These are phyloP conservation scores for Pedetes capensis DNA, from an alignment of 2,113 vertebrate genomes.

Conservation along the genomic window DNA sequence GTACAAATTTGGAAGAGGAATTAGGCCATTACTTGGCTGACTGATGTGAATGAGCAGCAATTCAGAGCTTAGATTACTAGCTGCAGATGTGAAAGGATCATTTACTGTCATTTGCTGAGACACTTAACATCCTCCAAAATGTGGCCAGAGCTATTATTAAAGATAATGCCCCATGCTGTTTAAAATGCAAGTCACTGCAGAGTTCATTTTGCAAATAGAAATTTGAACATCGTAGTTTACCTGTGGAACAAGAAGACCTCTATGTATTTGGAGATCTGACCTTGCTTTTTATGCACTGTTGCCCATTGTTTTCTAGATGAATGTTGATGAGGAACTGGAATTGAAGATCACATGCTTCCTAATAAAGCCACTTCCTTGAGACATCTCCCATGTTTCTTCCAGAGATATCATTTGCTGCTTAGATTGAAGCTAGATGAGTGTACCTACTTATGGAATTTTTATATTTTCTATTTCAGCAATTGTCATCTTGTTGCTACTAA, in stretches of 20 bases:
- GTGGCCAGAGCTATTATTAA: constrained; percentile 60
- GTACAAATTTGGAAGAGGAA: neutral
- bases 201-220: constrained; percentile 12
- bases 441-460: neutral
- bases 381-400: neutral
- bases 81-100: constrained; percentile 58
- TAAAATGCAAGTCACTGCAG: constrained; percentile 55
- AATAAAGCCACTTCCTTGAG: constrained; percentile 16
- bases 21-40: neutral
- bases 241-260: neutral
- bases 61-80: constrained; percentile 52
- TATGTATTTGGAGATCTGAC: neutral
- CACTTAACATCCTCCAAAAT: constrained; percentile 65
- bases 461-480: neutral
- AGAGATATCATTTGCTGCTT: neutral
- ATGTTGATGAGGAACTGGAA: constrained; percentile 52
- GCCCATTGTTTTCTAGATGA: constrained; percentile 11
- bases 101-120: constrained; percentile 65
- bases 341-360: constrained; percentile 38
- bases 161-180: constrained; percentile 30
- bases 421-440: neutral
- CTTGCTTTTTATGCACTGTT: neutral
- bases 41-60: constrained; percentile 19
- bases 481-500: neutral
- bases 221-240: neutral